Evolutionary conservation across 2,888 invertebrate species (phyloP).

Genomic region (Orthosia gothica): DNA sequence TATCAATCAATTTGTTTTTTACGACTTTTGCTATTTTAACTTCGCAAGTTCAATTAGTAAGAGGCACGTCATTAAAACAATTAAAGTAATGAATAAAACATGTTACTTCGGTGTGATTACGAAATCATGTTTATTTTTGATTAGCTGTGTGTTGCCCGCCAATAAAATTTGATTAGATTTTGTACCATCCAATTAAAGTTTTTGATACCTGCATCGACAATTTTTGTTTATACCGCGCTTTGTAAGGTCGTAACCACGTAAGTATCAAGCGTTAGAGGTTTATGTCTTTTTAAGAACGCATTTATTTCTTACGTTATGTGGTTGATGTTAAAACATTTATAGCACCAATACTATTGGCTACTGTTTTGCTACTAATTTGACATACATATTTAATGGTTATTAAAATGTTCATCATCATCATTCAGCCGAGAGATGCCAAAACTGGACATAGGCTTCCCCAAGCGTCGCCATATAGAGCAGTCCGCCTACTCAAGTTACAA

Average conservation of each 20-base stretch:
- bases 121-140: conserved; percentile 74
- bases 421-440: background rate
- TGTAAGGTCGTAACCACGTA: conserved; percentile 56
- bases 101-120: conserved; percentile 65
- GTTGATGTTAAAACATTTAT: conserved; percentile 22
- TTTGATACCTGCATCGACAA: conserved; percentile 63
- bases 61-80: conserved; percentile 67
- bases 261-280: conserved; percentile 42
- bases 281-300: conserved; percentile 42
- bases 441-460: background rate
- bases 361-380: conserved; percentile 48
- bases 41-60: conserved; percentile 60
- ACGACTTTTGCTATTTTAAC: conserved; percentile 56
- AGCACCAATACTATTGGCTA: conserved; percentile 24
- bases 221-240: conserved; percentile 64
- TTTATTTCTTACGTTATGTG: conserved; percentile 25
- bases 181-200: conserved; percentile 69
- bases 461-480: no score
- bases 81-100: conserved; percentile 71
- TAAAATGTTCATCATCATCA: conserved; percentile 1
- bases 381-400: conserved; percentile 20
- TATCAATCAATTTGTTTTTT: conserved; percentile 65
- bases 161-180: conserved; percentile 74
- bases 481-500: no score
- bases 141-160: conserved; percentile 68